phyloP scores from a whole-genome alignment of 2,888 invertebrate species.

The Meandrusa payeni region DNA sequence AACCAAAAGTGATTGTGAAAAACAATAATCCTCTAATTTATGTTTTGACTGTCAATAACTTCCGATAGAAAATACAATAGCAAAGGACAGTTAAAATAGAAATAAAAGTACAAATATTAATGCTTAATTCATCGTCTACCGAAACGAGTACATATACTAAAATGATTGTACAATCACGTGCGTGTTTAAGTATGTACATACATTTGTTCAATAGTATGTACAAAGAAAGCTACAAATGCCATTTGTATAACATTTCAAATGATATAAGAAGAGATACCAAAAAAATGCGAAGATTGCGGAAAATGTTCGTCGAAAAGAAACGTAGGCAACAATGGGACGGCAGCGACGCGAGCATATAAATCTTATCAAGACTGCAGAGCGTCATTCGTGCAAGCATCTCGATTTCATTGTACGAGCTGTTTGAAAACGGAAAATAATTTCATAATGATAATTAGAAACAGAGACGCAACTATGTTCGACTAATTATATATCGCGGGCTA shows the following conservation, averaged over 20 bases:
- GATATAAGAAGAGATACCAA: neutral
- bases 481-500: no score
- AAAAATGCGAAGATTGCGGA: slow-evolving; percentile 8
- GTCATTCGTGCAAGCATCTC: slow-evolving; percentile 3
- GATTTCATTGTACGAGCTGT: slow-evolving; percentile 6
- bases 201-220: no score
- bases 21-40: no score
- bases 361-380: slow-evolving; percentile 1
- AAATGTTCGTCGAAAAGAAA: slow-evolving; percentile 4
- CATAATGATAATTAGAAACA: slow-evolving; percentile 3
- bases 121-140: neutral
- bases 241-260: no score
- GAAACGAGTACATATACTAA: neutral
- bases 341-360: slow-evolving; percentile 15
- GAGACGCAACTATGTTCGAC: no score
- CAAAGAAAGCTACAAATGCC: neutral
- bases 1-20: no score
- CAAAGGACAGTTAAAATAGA: no score
- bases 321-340: slow-evolving; percentile 11
- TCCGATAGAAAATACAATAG: no score
- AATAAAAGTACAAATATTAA: no score
- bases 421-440: neutral
- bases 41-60: no score
- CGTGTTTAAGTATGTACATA: no score
- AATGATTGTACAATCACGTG: no score